A percentile compares a stretch with the other conserved stretches of the same genome.
Evolutionary conservation across 2,888 invertebrate genomes (phyloP).

Genomic region (Agrochola lychnidis): DNA sequence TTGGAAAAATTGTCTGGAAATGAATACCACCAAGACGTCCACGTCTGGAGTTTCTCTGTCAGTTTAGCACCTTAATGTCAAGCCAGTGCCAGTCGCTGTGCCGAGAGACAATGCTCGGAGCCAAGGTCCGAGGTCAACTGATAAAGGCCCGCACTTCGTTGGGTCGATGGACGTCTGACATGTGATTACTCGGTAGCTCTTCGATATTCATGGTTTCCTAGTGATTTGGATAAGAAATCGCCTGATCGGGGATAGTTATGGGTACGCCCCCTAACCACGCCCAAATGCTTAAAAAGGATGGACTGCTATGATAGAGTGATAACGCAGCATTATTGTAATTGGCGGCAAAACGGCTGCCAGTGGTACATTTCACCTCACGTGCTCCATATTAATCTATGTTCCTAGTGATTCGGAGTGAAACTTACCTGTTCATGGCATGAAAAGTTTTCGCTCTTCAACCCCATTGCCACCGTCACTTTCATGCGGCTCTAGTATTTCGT

Average conservation of each 20-base stretch:
- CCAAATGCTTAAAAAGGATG: not conserved
- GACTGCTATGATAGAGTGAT: not conserved
- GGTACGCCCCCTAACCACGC: not conserved
- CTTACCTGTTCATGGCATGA: conserved; percentile 10
- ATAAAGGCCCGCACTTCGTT: not conserved
- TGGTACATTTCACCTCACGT: not conserved
- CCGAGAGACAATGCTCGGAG: not conserved
- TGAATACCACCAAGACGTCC: not conserved
- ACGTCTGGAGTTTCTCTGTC: too few species aligned
- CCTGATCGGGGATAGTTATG: not conserved
- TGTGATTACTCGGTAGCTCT: not conserved
- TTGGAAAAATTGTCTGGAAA: not conserved
- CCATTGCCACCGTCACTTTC: not conserved
- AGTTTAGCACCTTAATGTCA: not conserved
- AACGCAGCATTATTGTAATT: not conserved
- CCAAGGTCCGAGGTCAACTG: not conserved
- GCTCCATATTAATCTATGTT: not conserved
- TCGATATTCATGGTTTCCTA: conserved; percentile 8
- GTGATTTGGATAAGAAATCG: conserved; percentile 6
- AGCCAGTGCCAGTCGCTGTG: not conserved
- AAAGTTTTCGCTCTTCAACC: not conserved
- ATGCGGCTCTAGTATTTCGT: conserved; percentile 28
- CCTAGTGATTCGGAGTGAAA: conserved; percentile 8
- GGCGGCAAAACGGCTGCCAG: not conserved
- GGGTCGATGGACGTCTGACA: not conserved